These are phyloP conservation scores for Diarsia mendica DNA, from an alignment of 2,888 invertebrate species.

Conservation along the genomic window DNA sequence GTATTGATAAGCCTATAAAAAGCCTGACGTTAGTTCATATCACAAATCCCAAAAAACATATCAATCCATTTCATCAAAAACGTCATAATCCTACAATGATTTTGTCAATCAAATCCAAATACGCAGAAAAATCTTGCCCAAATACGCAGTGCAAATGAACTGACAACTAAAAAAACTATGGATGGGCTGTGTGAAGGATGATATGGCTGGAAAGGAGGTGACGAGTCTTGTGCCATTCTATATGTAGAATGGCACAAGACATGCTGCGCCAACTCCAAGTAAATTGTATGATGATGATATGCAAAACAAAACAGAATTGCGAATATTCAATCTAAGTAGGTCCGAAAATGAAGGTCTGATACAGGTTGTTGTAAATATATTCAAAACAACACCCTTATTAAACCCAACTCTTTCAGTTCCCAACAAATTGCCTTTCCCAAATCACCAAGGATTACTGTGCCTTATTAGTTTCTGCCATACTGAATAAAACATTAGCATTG, in stretches of 20 bases:
- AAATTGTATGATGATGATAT: too few species aligned
- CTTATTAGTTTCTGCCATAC: conserved; percentile 14
- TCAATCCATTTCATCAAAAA: too few species aligned
- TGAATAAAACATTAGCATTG: conserved; percentile 35
- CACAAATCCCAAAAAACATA: not conserved
- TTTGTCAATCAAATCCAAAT: not conserved
- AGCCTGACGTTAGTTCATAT: not conserved
- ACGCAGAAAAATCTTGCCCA: not conserved
- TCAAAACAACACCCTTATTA: conserved; percentile 9
- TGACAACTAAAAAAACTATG: too few species aligned
- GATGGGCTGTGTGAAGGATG: too few species aligned
- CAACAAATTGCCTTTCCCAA: conserved; percentile 19
- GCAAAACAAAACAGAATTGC: not conserved
- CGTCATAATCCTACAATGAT: not conserved
- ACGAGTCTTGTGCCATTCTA: too few species aligned
- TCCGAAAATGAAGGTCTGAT: not conserved
- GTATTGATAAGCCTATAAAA: not conserved
- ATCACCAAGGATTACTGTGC: conserved; percentile 17
- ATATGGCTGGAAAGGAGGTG: too few species aligned
- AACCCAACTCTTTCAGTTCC: conserved; percentile 11
- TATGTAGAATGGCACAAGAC: too few species aligned
- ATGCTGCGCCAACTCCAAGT: too few species aligned
- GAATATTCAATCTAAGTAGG: not conserved
- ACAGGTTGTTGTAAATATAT: not conserved
- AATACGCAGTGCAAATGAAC: not conserved